phyloP scores from a whole-genome alignment of 2,113 vertebrate genomes.

The Platichthys stellatus region DNA sequence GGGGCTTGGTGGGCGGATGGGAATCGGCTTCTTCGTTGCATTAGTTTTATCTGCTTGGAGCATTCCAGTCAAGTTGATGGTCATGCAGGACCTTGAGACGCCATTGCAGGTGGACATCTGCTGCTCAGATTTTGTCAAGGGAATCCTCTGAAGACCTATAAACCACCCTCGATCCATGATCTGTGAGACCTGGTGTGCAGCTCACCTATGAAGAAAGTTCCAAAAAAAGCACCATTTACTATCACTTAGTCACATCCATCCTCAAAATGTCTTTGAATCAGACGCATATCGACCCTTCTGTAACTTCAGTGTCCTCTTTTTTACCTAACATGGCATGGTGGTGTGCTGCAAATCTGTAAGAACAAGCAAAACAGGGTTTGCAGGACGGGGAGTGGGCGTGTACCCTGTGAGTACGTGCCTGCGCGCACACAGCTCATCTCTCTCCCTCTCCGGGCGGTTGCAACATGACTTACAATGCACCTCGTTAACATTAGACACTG shows the following conservation, averaged over 20 bases:
- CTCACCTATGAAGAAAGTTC: conserved; percentile 51
- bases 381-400: conserved; percentile 54
- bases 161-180: conserved; percentile 72
- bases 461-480: not conserved
- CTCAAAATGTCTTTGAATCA: not conserved
- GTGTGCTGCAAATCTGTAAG: not conserved
- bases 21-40: conserved; percentile 46
- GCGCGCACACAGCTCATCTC: conserved; percentile 6
- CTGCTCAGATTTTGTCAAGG: conserved; percentile 28
- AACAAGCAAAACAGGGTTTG: not conserved
- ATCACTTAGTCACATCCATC: not conserved
- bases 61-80: conserved; percentile 70
- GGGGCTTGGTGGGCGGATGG: conserved; percentile 65
- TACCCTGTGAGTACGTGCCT: conserved; percentile 47
- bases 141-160: conserved; percentile 68
- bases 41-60: conserved; percentile 46
- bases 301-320: not conserved
- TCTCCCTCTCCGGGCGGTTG: not conserved
- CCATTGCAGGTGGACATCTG: conserved; percentile 57
- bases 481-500: not conserved
- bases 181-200: not conserved
- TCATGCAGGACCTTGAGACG: conserved; percentile 78
- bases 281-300: not conserved
- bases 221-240: not conserved
- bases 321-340: not conserved